Conservation (phyloP, 2,888 invertebrate species). For the Drosophila vallismaia region DNA sequence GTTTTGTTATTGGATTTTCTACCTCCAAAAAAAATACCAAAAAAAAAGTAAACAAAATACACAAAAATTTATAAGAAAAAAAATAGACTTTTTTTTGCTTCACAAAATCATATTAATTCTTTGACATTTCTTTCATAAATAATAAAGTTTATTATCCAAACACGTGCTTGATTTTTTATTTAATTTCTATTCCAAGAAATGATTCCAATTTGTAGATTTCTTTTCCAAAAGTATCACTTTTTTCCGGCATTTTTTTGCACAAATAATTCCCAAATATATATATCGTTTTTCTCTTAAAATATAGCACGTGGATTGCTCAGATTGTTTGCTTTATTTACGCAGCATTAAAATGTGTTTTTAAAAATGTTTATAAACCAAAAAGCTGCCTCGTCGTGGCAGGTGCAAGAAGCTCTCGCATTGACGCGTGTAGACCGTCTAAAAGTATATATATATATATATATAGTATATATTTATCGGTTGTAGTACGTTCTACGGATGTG, state of each 20-base stretch:
- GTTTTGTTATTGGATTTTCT: background rate
- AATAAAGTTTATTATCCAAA: background rate
- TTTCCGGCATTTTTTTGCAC: slow-evolving; percentile 53
- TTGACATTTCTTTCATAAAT: background rate
- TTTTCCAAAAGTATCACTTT: slow-evolving; percentile 23
- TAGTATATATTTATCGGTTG: slow-evolving; percentile 30
- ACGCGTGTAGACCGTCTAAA: slow-evolving; percentile 59
- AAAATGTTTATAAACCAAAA: slow-evolving; percentile 41
- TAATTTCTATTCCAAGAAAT: slow-evolving; percentile 8
- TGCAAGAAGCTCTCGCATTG: slow-evolving; percentile 53
- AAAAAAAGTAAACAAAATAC: slow-evolving; percentile 46
- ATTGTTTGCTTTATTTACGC: slow-evolving; percentile 69
- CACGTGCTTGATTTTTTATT: background rate
- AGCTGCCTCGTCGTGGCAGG: slow-evolving; percentile 46
- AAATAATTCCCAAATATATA: slow-evolving; percentile 33
- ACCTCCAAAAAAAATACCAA: slow-evolving; percentile 7
- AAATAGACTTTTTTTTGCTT: background rate
- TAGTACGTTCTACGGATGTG: slow-evolving; percentile 36
- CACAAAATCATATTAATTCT: slow-evolving; percentile 11
- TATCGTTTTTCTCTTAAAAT: slow-evolving; percentile 45
- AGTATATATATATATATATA: slow-evolving; percentile 45
- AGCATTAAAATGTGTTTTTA: slow-evolving; percentile 72
- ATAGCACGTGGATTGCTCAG: slow-evolving; percentile 44
- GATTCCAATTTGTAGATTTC: slow-evolving; percentile 1
- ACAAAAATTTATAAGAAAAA: slow-evolving; percentile 12